Base-by-base conservation (phyloP, 1,140 invertebrate species). In the Neomicropteryx cornuta region DNA sequence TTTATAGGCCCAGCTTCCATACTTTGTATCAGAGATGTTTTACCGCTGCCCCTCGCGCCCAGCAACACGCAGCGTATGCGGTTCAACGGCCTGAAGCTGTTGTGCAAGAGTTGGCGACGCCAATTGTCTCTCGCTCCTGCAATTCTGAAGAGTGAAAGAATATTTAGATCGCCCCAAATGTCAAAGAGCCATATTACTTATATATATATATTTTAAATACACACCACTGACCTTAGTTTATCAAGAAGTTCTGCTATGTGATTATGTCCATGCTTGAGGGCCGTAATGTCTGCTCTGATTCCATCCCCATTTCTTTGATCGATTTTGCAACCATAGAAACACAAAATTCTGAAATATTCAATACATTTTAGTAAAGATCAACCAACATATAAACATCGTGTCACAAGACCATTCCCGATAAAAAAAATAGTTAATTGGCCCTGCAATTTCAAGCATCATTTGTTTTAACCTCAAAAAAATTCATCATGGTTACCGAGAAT, bases 251-350 rank as follows among this genome's bases (percentile, higher is more conserved):
- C 77, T 18, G 79, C 79, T 42, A 87, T 83, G 45, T 83, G 73
- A 31, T 75, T 75, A 55, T 82, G 74, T 27, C 84, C 83, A 49
- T 87, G 76, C 50, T 86, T 84, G 28, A 87, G 68, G 13, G 86
- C 85, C 41, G 83, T 81, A 17, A 89, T 81, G 56, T 89, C 86
- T 8, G 84, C 82, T 29, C 79, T 75, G 20, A 88, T 79, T 40
- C 83, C 83, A 58, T 84, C 81, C 21, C 68, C 66, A 56, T 81
- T 79, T 35, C 71, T 70, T 46, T 76, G 71, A 46, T 81, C 77
- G 5, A 81, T 72, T 42, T 77, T 72, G 50, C 79, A 80, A 32
- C 80, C 79, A 40, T 79, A 76, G 43, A 87, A 67, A 52, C 85
- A 83, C 27, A 90, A 65, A 54, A 77, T 77, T 46, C 81, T 71